Base-by-base conservation (phyloP, 2,888 invertebrate species). In the Schrankia costaestrigalis region DNA sequence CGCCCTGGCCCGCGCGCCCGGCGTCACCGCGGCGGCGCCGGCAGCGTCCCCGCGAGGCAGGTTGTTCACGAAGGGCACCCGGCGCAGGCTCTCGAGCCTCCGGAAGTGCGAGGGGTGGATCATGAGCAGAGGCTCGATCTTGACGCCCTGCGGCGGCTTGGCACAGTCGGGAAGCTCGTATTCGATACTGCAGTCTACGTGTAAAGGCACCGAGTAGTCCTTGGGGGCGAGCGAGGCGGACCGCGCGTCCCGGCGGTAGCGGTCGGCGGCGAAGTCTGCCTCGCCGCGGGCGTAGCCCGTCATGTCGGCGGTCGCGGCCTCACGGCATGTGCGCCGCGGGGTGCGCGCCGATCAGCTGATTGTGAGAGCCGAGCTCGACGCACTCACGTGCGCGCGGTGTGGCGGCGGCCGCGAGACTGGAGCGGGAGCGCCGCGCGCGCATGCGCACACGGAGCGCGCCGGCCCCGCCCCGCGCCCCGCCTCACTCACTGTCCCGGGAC, bases 181-280 rank as follows among this genome's bases (percentile, higher is more conserved):
- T 87, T 95, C 95, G 67, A 95, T 95, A 89, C 95, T 95, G 89
- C 95, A 95, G 85, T 95, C 95, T 78, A 95, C 95, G 89, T 95
- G 95, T 77, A 95, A 90, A 69, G 95, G 95, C 82, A 94, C 91
- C 78, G 93, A 93, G 88, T 94, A 95, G 82, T 95, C 95, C 89
- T 94, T 95, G 78, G 91, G 90, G 63, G 89, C 87, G 63, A 85
- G 79, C 72, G 81, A 78, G 70, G 81, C 79, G 49, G 83, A 82
- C 71, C 80, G 84, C 70, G 76, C 71, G 64, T 83, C 80, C 71
- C 82, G 76, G 58, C 81, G 78, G 68, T 75, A 83, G 68, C 84
- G 80, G 61, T 83, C 82, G 66, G 74, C 78, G 61, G 73, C 76
- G 85, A 84, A 76, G 78, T 82, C 77, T 72, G 79, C 68, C 69